Conservation (phyloP, 2,888 invertebrate species). For the Caenorhabditis angaria region DNA sequence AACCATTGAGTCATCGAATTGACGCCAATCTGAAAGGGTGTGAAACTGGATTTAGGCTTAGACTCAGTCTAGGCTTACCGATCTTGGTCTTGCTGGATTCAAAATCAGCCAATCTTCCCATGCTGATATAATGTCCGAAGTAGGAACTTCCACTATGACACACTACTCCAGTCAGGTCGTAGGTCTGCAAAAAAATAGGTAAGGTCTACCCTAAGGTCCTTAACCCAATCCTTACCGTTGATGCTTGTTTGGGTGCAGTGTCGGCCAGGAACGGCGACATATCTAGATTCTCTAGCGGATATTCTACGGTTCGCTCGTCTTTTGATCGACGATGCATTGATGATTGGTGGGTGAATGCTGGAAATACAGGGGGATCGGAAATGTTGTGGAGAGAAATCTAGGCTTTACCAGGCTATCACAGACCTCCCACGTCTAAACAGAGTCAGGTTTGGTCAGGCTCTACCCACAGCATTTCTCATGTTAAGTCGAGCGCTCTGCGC, state of each 20-base stretch:
- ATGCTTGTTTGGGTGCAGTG: slow-evolving; percentile 56
- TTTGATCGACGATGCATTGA: slow-evolving; percentile 57
- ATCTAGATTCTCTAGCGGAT: slow-evolving; percentile 66
- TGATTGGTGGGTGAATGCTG: slow-evolving; percentile 44
- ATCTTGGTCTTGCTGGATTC: slow-evolving; percentile 73
- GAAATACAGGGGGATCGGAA: neutral
- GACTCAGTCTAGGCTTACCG: slow-evolving; percentile 65
- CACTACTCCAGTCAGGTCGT: slow-evolving; percentile 76
- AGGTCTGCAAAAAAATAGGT: slow-evolving; percentile 62
- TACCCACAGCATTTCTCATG: no score
- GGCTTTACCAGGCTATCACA: no score
- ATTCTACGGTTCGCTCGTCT: slow-evolving; percentile 59
- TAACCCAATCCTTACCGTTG: slow-evolving; percentile 44
- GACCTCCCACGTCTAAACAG: no score
- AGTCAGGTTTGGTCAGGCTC: no score
- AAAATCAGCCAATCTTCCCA: slow-evolving; percentile 73
- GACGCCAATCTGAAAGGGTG: slow-evolving; percentile 67
- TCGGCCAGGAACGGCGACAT: slow-evolving; percentile 56
- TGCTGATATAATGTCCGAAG: slow-evolving; percentile 76
- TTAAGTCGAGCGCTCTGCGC: no score
- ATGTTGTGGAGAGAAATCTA: no score
- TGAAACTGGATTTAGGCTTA: neutral
- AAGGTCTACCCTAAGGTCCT: neutral
- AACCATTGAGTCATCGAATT: slow-evolving; percentile 73
- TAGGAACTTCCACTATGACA: slow-evolving; percentile 72